Conservation (phyloP, 1,140 invertebrate genomes). For the Drosophila truncata region DNA sequence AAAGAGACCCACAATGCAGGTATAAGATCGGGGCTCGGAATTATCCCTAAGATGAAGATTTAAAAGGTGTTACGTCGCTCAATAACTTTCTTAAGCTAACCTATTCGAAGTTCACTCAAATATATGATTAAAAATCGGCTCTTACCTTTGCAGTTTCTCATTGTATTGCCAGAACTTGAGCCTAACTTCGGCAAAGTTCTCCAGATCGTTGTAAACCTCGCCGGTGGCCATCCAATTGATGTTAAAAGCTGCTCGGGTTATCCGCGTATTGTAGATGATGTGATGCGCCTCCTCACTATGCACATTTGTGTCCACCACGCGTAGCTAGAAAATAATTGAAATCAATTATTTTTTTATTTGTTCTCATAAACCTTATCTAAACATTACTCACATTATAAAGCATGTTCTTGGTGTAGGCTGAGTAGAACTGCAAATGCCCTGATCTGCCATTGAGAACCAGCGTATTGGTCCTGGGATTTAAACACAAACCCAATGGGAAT, state of each 20-base stretch:
- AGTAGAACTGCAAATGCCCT: constrained; percentile 94
- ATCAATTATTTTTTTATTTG: background rate
- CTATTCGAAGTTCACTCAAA: too few species aligned
- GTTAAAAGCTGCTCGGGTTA: constrained; percentile 89
- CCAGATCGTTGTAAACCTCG: constrained; percentile 88
- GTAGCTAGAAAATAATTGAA: constrained; percentile 87
- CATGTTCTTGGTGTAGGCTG: constrained; percentile 88
- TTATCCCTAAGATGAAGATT: background rate
- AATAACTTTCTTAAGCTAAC: too few species aligned
- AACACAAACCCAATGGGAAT: constrained; percentile 88
- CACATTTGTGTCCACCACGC: constrained; percentile 91
- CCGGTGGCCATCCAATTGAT: constrained; percentile 92
- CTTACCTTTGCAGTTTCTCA: constrained; percentile 88
- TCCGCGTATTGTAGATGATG: constrained; percentile 89
- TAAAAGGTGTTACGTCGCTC: too few species aligned
- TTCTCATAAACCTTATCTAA: too few species aligned
- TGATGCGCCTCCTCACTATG: constrained; percentile 88
- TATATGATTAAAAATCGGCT: background rate
- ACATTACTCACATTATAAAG: constrained; percentile 90
- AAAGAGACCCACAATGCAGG: constrained; percentile 94
- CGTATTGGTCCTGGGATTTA: constrained; percentile 89
- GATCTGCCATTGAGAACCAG: constrained; percentile 91
- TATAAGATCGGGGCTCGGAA: constrained; percentile 79
- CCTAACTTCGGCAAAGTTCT: constrained; percentile 88
- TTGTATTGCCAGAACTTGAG: constrained; percentile 93